A percentile compares a stretch with the other conserved stretches of the same genome.
These are phyloP conservation scores for Drosophila robusta DNA, from an alignment of 2,888 invertebrate genomes.

Conservation along the genomic window DNA sequence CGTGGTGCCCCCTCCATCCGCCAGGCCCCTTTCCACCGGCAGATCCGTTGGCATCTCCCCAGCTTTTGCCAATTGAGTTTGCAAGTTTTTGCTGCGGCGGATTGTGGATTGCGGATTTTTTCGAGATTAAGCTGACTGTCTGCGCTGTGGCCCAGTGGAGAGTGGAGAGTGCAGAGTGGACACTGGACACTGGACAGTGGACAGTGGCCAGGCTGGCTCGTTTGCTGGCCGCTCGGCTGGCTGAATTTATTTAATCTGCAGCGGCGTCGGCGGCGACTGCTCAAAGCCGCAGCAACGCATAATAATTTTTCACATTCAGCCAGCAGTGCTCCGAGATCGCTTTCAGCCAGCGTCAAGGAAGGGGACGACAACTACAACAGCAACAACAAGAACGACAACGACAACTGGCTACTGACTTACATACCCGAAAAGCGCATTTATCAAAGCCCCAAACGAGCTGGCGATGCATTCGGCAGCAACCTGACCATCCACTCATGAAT, in stretches of 20 bases:
- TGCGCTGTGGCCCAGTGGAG: slow-evolving; percentile 31
- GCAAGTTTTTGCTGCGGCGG: slow-evolving; percentile 71
- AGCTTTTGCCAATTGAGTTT: slow-evolving; percentile 73
- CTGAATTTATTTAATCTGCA: slow-evolving; percentile 79
- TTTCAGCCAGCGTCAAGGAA: slow-evolving; percentile 14
- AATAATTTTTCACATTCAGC: slow-evolving; percentile 81
- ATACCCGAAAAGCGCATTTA: slow-evolving; percentile 81
- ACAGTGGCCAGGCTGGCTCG: slow-evolving; percentile 21
- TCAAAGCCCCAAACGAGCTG: slow-evolving; percentile 69
- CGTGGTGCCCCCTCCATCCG: slow-evolving; percentile 47
- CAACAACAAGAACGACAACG: slow-evolving; percentile 22
- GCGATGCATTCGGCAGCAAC: slow-evolving; percentile 22
- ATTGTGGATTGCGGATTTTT: slow-evolving; percentile 69
- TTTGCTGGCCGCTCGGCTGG: slow-evolving; percentile 31
- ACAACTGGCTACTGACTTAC: slow-evolving; percentile 78
- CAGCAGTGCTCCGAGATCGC: slow-evolving; percentile 43
- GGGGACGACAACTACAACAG: slow-evolving; percentile 14
- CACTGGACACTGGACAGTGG: slow-evolving; percentile 9
- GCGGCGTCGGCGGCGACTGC: slow-evolving; percentile 78
- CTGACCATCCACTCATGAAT: slow-evolving; percentile 57
- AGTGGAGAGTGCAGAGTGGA: slow-evolving; percentile 26
- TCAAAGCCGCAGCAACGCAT: slow-evolving; percentile 79
- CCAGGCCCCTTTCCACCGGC: not conserved
- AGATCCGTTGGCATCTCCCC: slow-evolving; percentile 20
- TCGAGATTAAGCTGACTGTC: slow-evolving; percentile 64